These are phyloP conservation scores for Peromyscus attwateri DNA, from an alignment of 2,797 vertebrate species.

Conservation along the genomic window DNA sequence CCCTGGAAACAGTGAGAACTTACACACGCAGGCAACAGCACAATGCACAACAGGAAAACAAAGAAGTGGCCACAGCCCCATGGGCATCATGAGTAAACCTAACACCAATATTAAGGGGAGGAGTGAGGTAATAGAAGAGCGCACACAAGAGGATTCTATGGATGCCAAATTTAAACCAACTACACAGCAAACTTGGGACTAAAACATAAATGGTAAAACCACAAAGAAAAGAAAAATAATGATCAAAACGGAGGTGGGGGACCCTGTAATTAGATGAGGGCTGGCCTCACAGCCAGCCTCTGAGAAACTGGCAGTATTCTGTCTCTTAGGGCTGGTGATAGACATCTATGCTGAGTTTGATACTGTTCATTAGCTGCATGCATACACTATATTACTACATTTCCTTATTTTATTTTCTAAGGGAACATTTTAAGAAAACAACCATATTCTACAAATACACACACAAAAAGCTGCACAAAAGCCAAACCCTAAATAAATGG, in stretches of 20 bases:
- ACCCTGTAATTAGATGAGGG: background rate
- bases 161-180: slow-evolving; percentile 15
- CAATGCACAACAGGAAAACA: background rate
- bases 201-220: background rate
- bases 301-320: slow-evolving; percentile 8
- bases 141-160: background rate
- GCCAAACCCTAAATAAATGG: background rate
- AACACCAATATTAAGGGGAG: background rate
- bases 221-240: slow-evolving; percentile 8
- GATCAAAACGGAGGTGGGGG: background rate
- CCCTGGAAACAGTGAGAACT: background rate
- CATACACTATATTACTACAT: background rate
- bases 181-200: slow-evolving; percentile 20
- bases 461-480: slow-evolving; percentile 35
- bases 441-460: background rate
- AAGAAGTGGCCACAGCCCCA: background rate
- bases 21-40: background rate
- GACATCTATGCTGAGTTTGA: background rate
- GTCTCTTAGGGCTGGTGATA: background rate
- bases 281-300: background rate
- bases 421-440: slow-evolving; percentile 55
- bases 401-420: background rate
- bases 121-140: background rate
- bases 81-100: background rate
- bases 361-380: background rate